Conservation (phyloP, 2,888 invertebrate genomes). For the Ypsolopha sequella region DNA sequence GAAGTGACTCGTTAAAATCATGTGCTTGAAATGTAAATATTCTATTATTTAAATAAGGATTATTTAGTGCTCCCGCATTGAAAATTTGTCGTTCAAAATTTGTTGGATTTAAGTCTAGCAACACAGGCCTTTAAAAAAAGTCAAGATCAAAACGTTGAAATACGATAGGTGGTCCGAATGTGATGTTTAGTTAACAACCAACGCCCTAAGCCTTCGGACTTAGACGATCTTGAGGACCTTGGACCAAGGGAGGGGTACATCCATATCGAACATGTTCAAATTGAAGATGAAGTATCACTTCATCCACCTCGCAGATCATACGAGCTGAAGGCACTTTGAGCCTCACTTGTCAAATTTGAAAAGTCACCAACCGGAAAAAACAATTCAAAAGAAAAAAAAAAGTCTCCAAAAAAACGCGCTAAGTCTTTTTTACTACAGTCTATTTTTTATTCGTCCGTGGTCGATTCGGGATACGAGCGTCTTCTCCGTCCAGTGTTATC, state of each 20-base stretch:
- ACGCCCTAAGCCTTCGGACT: too few relatives aligned
- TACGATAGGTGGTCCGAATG: too few relatives aligned
- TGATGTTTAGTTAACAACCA: too few relatives aligned
- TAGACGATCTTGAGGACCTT: too few relatives aligned
- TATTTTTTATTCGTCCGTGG: conserved; percentile 45
- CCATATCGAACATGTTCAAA: too few relatives aligned
- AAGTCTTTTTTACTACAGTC: conserved; percentile 65
- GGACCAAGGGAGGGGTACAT: too few relatives aligned
- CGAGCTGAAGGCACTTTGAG: conserved; percentile 55
- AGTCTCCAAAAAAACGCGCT: conserved; percentile 60
- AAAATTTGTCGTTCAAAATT: too few relatives aligned
- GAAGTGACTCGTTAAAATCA: too few relatives aligned
- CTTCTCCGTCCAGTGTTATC: not conserved
- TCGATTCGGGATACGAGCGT: conserved; percentile 40
- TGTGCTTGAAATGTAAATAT: too few relatives aligned
- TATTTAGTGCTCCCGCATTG: too few relatives aligned
- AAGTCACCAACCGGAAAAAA: conserved; percentile 56
- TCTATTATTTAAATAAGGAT: not conserved
- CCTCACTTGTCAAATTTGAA: conserved; percentile 43
- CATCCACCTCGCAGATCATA: conserved; percentile 14
- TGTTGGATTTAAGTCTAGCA: not conserved
- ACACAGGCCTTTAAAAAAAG: conserved; percentile 19
- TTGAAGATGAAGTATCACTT: too few relatives aligned
- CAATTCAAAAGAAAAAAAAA: conserved; percentile 52
- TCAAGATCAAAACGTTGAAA: too few relatives aligned